Evolutionary conservation across 2,797 vertebrate genomes (phyloP).

Genomic region (Vireo griseus): DNA sequence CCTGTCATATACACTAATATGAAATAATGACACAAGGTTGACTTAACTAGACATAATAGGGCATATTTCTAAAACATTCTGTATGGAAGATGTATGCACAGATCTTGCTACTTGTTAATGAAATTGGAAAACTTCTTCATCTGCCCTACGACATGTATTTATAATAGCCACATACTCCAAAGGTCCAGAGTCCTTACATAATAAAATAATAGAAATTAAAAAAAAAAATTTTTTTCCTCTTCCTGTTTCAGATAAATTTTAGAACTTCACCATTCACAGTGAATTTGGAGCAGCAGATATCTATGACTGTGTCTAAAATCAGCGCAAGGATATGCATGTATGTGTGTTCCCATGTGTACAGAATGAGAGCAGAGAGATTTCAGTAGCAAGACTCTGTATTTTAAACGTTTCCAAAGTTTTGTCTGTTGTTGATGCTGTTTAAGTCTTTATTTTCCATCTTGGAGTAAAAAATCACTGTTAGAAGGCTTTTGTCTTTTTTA

Average conservation of each 20-base stretch:
- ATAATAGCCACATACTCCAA: neutral
- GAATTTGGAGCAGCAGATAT: neutral
- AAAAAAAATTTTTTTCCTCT: neutral
- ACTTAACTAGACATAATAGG: slow-evolving; percentile 62
- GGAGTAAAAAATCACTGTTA: neutral
- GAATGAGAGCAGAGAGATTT: neutral
- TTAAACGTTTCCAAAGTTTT: neutral
- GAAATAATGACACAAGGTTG: slow-evolving; percentile 57
- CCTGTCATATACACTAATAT: slow-evolving; percentile 43
- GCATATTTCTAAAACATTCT: slow-evolving; percentile 22
- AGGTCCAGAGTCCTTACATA: neutral
- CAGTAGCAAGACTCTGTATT: neutral
- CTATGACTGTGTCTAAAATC: neutral
- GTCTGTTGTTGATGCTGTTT: neutral
- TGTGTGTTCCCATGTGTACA: neutral
- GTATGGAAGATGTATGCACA: neutral
- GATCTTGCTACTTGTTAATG: slow-evolving; percentile 50
- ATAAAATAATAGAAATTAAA: neutral
- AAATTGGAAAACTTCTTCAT: slow-evolving; percentile 25
- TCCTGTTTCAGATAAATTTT: neutral
- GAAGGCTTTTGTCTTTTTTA: neutral
- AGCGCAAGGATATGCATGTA: neutral
- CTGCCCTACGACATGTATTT: neutral
- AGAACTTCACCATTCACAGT: neutral
- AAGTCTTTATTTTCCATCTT: neutral